Evolutionary conservation across 2,113 vertebrate species (phyloP).

Genomic region (Anser cygnoides): DNA sequence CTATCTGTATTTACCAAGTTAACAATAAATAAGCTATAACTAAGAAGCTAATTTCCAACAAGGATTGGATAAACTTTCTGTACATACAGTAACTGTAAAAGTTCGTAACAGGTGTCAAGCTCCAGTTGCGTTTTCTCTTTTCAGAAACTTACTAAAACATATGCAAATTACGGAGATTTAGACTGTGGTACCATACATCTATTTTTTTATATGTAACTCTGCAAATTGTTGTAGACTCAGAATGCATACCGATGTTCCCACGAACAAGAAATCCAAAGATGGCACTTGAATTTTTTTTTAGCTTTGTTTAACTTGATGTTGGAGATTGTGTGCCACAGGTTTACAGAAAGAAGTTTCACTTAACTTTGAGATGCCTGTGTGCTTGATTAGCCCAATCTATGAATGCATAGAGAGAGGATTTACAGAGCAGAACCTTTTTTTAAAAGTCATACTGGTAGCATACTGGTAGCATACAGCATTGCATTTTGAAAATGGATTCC

Average conservation of each 20-base stretch:
- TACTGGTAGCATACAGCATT: neutral
- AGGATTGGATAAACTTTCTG: conserved; percentile 18
- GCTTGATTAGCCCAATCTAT: neutral
- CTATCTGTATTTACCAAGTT: neutral
- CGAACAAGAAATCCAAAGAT: conserved; percentile 67
- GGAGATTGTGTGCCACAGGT: neutral
- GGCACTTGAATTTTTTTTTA: conserved; percentile 14
- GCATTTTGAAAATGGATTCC: neutral
- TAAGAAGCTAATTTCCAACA: neutral
- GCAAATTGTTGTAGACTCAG: conserved; percentile 36
- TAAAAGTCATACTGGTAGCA: neutral
- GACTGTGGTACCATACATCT: conserved; percentile 32
- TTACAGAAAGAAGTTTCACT: neutral
- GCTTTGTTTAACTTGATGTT: neutral
- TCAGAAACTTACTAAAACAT: neutral
- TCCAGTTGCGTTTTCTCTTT: neutral
- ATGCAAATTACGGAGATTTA: conserved; percentile 3
- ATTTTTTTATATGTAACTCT: conserved; percentile 49
- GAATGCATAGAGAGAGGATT: neutral
- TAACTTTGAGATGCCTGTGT: neutral
- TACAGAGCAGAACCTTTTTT: neutral
- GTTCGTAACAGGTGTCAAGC: neutral
- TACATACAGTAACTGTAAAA: neutral
- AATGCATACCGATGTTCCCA: conserved; percentile 43
- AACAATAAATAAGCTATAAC: neutral